A percentile compares a stretch with the other conserved stretches of the same genome.
These are phyloP conservation scores for Tapera naevia DNA, from an alignment of 2,797 vertebrate genomes.

Conservation along the genomic window DNA sequence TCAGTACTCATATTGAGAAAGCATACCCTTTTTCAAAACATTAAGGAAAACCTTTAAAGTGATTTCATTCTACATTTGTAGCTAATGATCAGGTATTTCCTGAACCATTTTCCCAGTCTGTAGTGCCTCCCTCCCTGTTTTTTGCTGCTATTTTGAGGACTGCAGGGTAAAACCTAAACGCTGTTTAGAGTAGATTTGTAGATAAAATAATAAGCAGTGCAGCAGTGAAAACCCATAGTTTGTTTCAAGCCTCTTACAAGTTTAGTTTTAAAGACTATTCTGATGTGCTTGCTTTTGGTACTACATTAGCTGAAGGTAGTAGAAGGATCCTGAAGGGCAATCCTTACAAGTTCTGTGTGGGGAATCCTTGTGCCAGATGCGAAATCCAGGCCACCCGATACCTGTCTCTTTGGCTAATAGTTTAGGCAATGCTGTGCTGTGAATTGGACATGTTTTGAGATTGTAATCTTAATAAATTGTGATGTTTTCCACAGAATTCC, in stretches of 20 bases:
- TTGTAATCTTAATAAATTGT: not conserved
- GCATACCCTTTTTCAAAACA: not conserved
- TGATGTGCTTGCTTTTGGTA: not conserved
- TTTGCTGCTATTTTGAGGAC: not conserved
- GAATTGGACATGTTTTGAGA: not conserved
- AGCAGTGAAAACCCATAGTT: not conserved
- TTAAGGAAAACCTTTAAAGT: not conserved
- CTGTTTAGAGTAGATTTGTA: not conserved
- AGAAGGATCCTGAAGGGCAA: not conserved
- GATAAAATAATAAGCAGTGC: not conserved
- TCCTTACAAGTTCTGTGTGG: fast-evolving
- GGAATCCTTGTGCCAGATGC: not conserved
- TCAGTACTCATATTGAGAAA: not conserved
- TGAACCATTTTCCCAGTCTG: not conserved
- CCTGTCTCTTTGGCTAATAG: not conserved
- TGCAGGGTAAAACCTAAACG: not conserved
- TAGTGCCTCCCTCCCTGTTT: not conserved
- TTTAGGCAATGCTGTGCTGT: not conserved
- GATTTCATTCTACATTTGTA: not conserved
- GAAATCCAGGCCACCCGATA: not conserved
- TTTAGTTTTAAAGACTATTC: not conserved
- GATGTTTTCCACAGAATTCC: not conserved
- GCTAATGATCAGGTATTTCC: not conserved
- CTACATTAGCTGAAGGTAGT: not conserved
- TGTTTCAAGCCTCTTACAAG: not conserved